These are phyloP conservation scores for Odontothrips loti DNA, from an alignment of 2,888 invertebrate species.

Conservation along the genomic window DNA sequence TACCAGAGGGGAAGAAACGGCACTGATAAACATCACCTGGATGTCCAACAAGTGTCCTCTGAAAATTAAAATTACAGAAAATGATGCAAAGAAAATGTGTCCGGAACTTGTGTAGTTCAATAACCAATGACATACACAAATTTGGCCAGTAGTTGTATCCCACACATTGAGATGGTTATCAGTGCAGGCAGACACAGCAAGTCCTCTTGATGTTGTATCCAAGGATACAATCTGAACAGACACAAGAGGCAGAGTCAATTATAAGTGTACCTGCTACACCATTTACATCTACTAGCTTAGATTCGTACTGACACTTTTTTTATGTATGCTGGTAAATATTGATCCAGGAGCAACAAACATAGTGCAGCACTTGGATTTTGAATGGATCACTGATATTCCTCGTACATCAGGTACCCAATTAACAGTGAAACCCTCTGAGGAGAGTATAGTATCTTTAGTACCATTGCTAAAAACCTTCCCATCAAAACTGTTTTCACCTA, in stretches of 20 bases:
- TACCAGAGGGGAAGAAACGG: constrained; percentile 66
- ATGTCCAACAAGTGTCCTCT: constrained; percentile 58
- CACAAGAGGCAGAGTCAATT: not conserved
- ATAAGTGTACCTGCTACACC: not conserved
- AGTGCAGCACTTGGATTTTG: constrained; percentile 38
- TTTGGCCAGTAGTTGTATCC: constrained; percentile 58
- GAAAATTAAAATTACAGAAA: constrained; percentile 34
- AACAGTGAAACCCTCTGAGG: constrained; percentile 38
- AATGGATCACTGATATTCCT: constrained; percentile 38
- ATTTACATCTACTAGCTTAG: constrained; percentile 22
- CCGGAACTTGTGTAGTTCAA: not conserved
- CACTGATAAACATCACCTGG: constrained; percentile 63
- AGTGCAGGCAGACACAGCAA: constrained; percentile 59
- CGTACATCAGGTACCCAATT: constrained; percentile 35
- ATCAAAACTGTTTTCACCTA: constrained; percentile 39
- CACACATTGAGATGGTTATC: constrained; percentile 58
- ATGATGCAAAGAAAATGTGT: not conserved
- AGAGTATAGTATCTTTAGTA: constrained; percentile 33
- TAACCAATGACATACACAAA: constrained; percentile 45
- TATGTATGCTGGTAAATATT: constrained; percentile 42
- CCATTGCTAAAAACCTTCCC: constrained; percentile 39
- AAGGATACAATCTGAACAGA: constrained; percentile 47
- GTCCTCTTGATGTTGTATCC: constrained; percentile 57
- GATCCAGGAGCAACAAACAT: constrained; percentile 43
- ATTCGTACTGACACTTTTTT: constrained; percentile 44